Evolutionary conservation across 2,113 vertebrate species (phyloP), one percentile per base, ranked within the genome.

Genomic region (Oncorhynchus masou): DNA sequence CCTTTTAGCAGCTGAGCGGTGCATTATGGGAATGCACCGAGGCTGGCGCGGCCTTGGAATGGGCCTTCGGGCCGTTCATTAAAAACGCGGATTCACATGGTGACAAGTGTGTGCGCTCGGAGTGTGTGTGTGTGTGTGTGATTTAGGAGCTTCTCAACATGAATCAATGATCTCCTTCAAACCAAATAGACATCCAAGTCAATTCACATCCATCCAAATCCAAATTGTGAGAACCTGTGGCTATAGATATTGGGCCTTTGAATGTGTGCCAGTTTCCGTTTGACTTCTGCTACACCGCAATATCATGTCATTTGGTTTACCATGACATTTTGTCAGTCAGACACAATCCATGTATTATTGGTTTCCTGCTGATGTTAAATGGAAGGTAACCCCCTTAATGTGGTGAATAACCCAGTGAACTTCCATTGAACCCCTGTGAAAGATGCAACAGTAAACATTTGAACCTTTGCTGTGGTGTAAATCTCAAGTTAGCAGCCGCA

Each of bases 1-100:
- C 83, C 80, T 78, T 82, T 88, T 83, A 88, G 68, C 83, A 86
- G 69, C 89, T 86, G 77, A 88, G 76, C 87, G 65, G 77, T 79
- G 72, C 24, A 82, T 79, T 76, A 79, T 88, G 87, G 74, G 77
- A 92, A 86, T 83, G 75, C 64, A 75, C 1, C 87, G 65, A 74
- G 70, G 82, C 74, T 79, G 45, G 54, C 76, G 75, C 48, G 54
- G 79, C 62, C 81, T 83, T 83, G 19, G 72, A 90, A 79, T 87
- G 13, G 27, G 81, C 76, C 83, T 75, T 24, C 66, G 85, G 84
- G 74, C 85, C 79, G 83, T 85, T 85, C 70, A 29, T 85, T 84
- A 86, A 82, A 85, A 82, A 70, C 71, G 68, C 60, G 31, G 74
- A 81, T 84, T 68, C 67, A 70, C 20, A 66, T 64, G 74, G 70